Evolutionary conservation across 2,113 vertebrate genomes (phyloP), one percentile per base, ranked within the genome.

Genomic region (crab-eating macaque (Macaca fascicularis)): DNA sequence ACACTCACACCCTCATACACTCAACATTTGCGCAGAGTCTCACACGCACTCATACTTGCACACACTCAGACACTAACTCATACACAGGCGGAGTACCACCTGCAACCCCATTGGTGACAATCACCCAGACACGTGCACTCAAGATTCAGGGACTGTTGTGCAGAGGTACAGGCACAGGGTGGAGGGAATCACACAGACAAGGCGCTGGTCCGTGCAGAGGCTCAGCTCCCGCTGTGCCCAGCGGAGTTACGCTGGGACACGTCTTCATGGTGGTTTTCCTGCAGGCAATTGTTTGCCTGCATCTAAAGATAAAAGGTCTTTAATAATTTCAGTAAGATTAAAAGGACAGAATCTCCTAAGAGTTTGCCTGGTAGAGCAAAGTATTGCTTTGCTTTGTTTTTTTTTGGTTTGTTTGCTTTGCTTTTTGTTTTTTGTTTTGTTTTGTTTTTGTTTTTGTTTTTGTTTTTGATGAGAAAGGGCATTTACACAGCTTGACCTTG

Each of bases 81-180:
- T 3, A 14, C 6, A 45, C 64, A 69, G 57, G 57, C 8, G 0
- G 52, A 55, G 27, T 22, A 38, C 5, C 50, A 25, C 6, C 50
- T 57, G 32, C 3, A 6, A 0, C 35, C 48, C 35, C 22, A 0
- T 9, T n/a, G 20, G 52, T 20, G 32, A 6, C 20, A 14, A 2
- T 57, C n/a, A 6, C 23, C 22, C 52, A 14, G 35, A 55, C 10
- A 55, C 35, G 4, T 11, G 30, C 38, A 14, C 30, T 55, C 3
- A 22, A 40, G 91, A 3, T 35, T 32, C 43, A 13, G 76, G 61
- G 70, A 22, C 22, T 0, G 19, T 0, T 12, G 13, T 17, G n/a
- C 25, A 17, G 64, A 69, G 67, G 32, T 69, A 0, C 32, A 69
- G 40, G 40, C 23, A 6, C 72, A 75, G 40, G 11, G 10, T 75